A percentile compares a stretch with the other conserved stretches of the same genome.
Evolutionary conservation across 2,888 invertebrate genomes (phyloP).

Genomic region (Nephrocerus scutellatus): DNA sequence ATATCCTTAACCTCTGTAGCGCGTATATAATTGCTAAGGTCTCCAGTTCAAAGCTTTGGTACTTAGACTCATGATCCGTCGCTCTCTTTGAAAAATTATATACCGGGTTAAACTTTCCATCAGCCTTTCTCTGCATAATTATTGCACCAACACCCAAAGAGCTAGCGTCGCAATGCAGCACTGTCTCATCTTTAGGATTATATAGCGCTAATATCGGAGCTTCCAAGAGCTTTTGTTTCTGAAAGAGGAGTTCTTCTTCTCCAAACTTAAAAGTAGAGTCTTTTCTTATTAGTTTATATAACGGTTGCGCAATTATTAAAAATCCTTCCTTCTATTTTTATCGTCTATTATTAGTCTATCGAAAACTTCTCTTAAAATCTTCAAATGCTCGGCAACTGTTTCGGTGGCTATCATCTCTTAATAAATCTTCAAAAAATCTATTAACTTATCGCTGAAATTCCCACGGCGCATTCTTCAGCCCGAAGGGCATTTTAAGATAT

Average conservation of each 20-base stretch:
- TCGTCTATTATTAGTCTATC: no score
- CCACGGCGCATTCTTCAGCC: no score
- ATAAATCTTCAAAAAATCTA: no score
- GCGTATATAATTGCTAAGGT: constrained; percentile 28
- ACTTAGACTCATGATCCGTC: constrained; percentile 24
- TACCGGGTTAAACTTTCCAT: constrained; percentile 11
- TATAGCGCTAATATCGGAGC: constrained; percentile 28
- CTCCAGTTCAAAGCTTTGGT: constrained; percentile 32
- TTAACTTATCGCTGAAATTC: no score
- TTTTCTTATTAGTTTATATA: constrained; percentile 8
- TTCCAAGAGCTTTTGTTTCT: constrained; percentile 4
- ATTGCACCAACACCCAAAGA: constrained; percentile 26
- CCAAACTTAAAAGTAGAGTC: constrained; percentile 1
- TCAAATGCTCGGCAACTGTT: no score
- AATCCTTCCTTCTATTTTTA: no score
- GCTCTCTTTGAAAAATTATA: constrained; percentile 25
- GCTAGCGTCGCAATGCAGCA: constrained; percentile 32
- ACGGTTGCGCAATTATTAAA: constrained; percentile 7
- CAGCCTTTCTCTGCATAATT: constrained; percentile 19
- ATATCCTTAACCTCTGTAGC: constrained; percentile 26
- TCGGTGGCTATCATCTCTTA: no score
- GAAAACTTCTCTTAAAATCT: constrained; percentile 6
- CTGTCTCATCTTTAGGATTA: constrained; percentile 24
- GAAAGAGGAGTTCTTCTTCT: background rate
- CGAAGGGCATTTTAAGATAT: no score